Conservation (phyloP, 2,797 vertebrate species). For the Pseudocheirus occidentalis region DNA sequence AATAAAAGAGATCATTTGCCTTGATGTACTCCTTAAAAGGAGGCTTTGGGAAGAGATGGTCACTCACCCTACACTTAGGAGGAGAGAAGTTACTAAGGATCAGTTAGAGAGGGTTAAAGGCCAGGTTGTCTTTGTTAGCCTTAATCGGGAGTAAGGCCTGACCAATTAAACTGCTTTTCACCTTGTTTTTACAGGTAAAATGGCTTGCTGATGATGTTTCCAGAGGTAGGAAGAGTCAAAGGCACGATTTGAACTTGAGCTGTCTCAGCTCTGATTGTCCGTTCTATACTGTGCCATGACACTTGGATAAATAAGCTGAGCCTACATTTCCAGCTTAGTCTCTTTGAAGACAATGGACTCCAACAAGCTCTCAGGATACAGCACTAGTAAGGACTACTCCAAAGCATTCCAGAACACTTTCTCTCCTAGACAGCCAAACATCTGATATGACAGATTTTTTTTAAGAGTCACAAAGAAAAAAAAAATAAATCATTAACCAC, state of each 20-base stretch:
- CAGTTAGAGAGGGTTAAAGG: neutral
- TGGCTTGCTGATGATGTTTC: neutral
- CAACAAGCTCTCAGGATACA: neutral
- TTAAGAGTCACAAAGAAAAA: constrained; percentile 64
- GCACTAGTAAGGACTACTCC: constrained; percentile 21
- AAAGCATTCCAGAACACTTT: constrained; percentile 18
- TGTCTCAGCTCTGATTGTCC: neutral
- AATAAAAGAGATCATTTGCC: too few species aligned
- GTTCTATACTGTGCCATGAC: neutral
- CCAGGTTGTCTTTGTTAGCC: neutral
- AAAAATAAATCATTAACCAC: constrained; percentile 80
- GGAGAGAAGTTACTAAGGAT: neutral
- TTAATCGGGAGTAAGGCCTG: neutral
- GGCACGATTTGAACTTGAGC: neutral
- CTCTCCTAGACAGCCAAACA: constrained; percentile 37
- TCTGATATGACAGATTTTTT: constrained; percentile 32
- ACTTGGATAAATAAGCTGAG: neutral
- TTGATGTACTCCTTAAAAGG: neutral
- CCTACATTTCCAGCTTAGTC: neutral
- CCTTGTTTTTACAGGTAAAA: neutral
- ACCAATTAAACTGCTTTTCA: neutral
- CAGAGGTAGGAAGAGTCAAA: neutral
- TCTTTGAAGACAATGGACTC: neutral
- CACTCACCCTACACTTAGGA: neutral
- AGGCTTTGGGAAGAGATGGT: neutral